Base-by-base conservation (phyloP, 2,797 vertebrate species). In the Siniperca scherzeri region DNA sequence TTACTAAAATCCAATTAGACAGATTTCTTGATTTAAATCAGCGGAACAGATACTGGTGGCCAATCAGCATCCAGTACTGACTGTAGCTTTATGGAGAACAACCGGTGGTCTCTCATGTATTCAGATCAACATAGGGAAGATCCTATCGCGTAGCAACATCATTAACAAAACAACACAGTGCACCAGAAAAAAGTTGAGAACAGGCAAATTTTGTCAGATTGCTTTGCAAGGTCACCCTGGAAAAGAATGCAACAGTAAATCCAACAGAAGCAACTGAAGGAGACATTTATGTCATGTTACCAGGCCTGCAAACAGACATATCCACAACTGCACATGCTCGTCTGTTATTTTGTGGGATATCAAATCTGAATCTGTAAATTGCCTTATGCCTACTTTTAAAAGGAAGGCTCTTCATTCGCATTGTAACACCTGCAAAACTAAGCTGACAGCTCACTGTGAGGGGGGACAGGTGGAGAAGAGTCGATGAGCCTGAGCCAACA, bases 1-100 rank as follows among this genome's bases (percentile, higher is more conserved):
- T 38, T 25, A 65, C 40, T 50, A 33, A 44, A 68, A 36, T 30
- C 1, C 10, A 69, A 56, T 12, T 3, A 50, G 25, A 38, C 25
- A 70, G 9, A 53, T 40, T 25, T 72, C 12, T 19, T 55, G 40
- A 84, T 61, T 80, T 40, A 74, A 73, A 50, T 60, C 33, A 46
- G n/a, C 65, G 40, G 22, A 40, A 36, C 11, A 36, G 8, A 38
- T 30, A 2, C 1, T 7, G 2, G 17, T 0, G 46, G 8, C 53
- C 48, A 33, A 48, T n/a, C 62, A 68, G 56, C 38, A 57, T 68
- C 19, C 25, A 52, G 56, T 7, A 22, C 14, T 50, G 59, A 59
- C n/a, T 71, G 9, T 11, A 27, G 38, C 60, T 75, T 17, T 42
- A 52, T 55, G 46, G 38, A 73, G 77, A 81, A 79, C 80, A 79